Evolutionary conservation across 2,113 vertebrate genomes (phyloP).

Genomic region (Collichthys lucidus): DNA sequence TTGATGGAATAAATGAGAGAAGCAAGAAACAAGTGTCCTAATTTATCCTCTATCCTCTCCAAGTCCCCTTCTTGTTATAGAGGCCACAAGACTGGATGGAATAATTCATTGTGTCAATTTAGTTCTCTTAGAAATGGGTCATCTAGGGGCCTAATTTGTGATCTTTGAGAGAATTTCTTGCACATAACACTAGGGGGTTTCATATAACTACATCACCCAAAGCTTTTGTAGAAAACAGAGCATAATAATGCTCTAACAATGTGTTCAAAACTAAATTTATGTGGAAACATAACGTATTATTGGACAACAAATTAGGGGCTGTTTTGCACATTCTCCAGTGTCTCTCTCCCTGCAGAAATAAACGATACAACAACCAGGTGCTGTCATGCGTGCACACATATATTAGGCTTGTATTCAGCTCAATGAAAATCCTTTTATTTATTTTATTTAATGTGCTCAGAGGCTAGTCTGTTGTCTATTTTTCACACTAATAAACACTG

Average conservation of each 20-base stretch:
- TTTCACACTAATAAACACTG: conserved; percentile 9
- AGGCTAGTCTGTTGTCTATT: background rate
- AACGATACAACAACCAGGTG: background rate
- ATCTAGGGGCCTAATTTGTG: conserved; percentile 79
- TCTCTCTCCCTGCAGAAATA: background rate
- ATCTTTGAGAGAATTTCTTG: conserved; percentile 65
- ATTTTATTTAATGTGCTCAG: conserved; percentile 6
- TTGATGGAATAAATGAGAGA: conserved; percentile 72
- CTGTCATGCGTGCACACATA: background rate
- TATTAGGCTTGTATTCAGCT: background rate
- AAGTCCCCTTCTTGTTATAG: conserved; percentile 63
- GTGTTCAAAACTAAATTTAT: conserved; percentile 46
- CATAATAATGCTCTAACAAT: conserved; percentile 59
- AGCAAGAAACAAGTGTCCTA: conserved; percentile 65
- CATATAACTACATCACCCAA: conserved; percentile 50
- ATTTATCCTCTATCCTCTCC: conserved; percentile 67
- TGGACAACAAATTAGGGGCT: conserved; percentile 46
- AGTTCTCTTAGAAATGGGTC: conserved; percentile 74
- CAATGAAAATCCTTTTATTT: background rate
- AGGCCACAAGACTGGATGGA: conserved; percentile 69
- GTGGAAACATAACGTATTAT: conserved; percentile 47
- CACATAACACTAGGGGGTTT: conserved; percentile 55
- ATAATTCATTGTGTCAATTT: conserved; percentile 81
- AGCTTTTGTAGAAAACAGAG: conserved; percentile 53
- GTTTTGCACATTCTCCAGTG: conserved; percentile 17